phyloP scores from a whole-genome alignment of 2,888 invertebrate species.

The Microplitis manilae region DNA sequence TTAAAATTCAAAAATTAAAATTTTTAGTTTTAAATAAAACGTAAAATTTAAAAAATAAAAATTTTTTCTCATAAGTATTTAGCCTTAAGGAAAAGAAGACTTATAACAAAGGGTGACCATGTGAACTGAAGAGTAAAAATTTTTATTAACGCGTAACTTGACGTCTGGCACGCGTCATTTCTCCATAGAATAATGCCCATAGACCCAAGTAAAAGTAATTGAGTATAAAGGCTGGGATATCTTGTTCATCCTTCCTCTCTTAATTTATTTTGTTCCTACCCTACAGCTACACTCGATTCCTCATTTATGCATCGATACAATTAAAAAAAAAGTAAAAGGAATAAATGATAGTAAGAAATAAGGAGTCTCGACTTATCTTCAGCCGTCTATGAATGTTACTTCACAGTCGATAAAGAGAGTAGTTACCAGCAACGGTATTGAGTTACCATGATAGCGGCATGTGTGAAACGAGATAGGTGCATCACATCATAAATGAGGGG shows the following conservation, averaged over 20 bases:
- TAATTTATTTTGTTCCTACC: not conserved
- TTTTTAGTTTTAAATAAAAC: no score
- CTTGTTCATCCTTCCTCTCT: slow-evolving; percentile 1
- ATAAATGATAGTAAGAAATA: not conserved
- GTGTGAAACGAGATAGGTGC: slow-evolving; percentile 52
- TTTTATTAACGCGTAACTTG: slow-evolving; percentile 40
- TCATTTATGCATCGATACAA: not conserved
- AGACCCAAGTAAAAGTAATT: slow-evolving; percentile 51
- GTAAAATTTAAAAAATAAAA: not conserved
- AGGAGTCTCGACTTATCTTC: slow-evolving; percentile 32
- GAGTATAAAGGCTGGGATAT: slow-evolving; percentile 15
- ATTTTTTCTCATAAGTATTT: not conserved
- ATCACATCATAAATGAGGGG: not conserved
- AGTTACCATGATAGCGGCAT: slow-evolving; percentile 56
- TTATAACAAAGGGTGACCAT: slow-evolving; percentile 12
- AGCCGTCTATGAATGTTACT: slow-evolving; percentile 10
- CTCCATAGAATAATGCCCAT: slow-evolving; percentile 45
- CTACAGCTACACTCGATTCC: not conserved
- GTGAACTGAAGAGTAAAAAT: slow-evolving; percentile 39
- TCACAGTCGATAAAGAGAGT: slow-evolving; percentile 33
- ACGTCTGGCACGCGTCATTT: slow-evolving; percentile 49
- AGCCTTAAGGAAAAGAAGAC: slow-evolving; percentile 10
- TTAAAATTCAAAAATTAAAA: no score
- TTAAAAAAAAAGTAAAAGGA: not conserved
- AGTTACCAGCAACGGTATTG: slow-evolving; percentile 53